Evolutionary conservation across 37 sponge, comb jelly and placozoan genomes (phyloP), one percentile per base, ranked within the genome.

Genomic region (Oopsacas minuta): DNA sequence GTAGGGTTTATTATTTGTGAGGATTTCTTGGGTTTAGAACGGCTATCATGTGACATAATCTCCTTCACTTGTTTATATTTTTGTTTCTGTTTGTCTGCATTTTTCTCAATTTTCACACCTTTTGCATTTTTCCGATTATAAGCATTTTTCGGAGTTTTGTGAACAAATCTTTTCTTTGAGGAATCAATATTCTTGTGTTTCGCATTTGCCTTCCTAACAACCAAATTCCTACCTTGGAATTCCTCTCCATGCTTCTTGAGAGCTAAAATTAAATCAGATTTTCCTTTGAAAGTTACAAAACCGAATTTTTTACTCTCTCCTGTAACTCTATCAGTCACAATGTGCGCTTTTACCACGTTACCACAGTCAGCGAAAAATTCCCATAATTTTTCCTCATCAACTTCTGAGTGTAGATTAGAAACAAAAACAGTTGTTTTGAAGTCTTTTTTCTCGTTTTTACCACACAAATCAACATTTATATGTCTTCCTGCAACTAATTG

Each of bases 221-320:
- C 75, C 22, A 61, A 7, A 61, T 61, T 61, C 28, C 75, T 10
- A 20, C 75, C 75, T n/a, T 61, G 32, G 5, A 61, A 61, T 3
- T 61, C 75, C 22, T 61, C 75, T 61, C 75, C 75, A 25, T 61
- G 75, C 75, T 61, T 61, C 22, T 61, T 61, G 20, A 61, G 75
- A 61, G 75, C 75, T 12, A 61, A n/a, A 61, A 61, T n/a, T 61
- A 61, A 61, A n/a, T 34, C 75, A 61, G 75, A 61, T 61, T 61
- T 61, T n/a, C 28, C 75, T 34, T 61, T 5, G 75, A 61, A 61
- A 61, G 75, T 61, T 10, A 61, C 75, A 61, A 61, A 61, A 61
- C 75, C 75, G 22, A 61, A 61, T 25, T 61, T 61, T 61, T 61
- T 61, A 61, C 75, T 61, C 75, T 7, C 7, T 25, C 75, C 75